Conservation (phyloP, 2,797 vertebrate genomes). For the Dromococcyx pavoninus region DNA sequence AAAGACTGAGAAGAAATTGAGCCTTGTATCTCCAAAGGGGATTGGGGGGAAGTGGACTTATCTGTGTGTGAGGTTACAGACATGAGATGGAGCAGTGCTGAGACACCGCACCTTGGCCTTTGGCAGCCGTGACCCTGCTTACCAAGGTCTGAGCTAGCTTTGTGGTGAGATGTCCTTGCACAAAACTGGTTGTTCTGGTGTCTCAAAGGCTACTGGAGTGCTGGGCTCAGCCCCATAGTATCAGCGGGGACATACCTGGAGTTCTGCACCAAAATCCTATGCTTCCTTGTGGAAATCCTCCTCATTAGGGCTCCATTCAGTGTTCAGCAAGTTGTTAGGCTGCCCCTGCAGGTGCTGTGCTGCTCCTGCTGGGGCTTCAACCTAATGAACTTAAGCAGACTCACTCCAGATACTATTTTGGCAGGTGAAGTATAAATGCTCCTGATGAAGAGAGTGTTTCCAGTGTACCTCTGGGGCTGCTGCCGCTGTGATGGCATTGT, state of each 20-base stretch:
- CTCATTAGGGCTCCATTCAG: not conserved
- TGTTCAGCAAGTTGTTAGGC: no score
- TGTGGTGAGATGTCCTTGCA: not conserved
- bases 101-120: not conserved
- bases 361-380: not conserved
- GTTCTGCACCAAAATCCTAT: not conserved
- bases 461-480: not conserved
- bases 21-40: rapidly evolving
- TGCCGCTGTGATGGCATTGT: not conserved
- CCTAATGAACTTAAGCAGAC: not conserved
- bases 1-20: not conserved
- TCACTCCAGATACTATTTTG: not conserved
- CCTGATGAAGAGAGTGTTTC: not conserved
- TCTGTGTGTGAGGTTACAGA: not conserved
- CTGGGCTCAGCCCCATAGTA: not conserved
- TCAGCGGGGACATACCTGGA: not conserved
- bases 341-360: not conserved
- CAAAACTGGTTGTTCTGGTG: not conserved
- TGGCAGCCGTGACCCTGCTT: no score
- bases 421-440: not conserved
- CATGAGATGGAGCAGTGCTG: not conserved
- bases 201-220: not conserved
- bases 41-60: not conserved
- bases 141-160: not conserved
- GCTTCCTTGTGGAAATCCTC: not conserved